Evolutionary conservation across 2,888 invertebrate genomes (phyloP).

Genomic region (Eupithecia pulchellata): DNA sequence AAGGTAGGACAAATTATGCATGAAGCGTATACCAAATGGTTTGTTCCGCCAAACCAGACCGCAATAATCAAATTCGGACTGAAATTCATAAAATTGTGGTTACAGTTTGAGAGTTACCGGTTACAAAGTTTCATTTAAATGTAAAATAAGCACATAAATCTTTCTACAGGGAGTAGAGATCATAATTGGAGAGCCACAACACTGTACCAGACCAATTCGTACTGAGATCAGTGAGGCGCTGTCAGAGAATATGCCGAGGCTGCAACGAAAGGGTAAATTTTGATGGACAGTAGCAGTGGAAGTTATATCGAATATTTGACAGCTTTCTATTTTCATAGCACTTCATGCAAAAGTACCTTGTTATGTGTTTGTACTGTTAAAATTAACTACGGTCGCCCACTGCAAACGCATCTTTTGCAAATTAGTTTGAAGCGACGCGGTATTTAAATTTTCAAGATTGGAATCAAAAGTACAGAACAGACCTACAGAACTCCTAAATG

Average conservation of each 20-base stretch:
- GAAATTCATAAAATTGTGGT: constrained; percentile 12
- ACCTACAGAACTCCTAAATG: not conserved
- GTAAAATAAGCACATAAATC: constrained; percentile 4
- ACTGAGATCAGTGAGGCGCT: not conserved
- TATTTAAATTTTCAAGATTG: not conserved
- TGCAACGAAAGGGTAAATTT: not conserved
- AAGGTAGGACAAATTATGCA: not conserved
- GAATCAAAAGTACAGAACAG: not conserved
- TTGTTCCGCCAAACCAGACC: constrained; percentile 8
- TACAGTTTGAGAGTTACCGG: not conserved
- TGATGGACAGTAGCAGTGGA: not conserved
- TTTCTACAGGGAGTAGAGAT: not conserved
- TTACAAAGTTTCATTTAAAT: not conserved
- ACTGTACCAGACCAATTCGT: not conserved
- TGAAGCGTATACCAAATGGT: not conserved
- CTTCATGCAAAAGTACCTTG: not conserved
- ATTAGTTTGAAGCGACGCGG: not conserved
- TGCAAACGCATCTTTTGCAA: not conserved
- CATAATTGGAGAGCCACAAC: not conserved
- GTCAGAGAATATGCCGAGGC: not conserved
- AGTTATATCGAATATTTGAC: not conserved
- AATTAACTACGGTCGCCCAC: not conserved
- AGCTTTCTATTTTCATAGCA: not conserved
- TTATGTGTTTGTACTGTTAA: not conserved
- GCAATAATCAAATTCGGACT: not conserved